Percentiles rank a stretch among this genome's conserved stretches.
phyloP scores from a whole-genome alignment of 1,140 invertebrate species.

The Rhagoletis pomonella region DNA sequence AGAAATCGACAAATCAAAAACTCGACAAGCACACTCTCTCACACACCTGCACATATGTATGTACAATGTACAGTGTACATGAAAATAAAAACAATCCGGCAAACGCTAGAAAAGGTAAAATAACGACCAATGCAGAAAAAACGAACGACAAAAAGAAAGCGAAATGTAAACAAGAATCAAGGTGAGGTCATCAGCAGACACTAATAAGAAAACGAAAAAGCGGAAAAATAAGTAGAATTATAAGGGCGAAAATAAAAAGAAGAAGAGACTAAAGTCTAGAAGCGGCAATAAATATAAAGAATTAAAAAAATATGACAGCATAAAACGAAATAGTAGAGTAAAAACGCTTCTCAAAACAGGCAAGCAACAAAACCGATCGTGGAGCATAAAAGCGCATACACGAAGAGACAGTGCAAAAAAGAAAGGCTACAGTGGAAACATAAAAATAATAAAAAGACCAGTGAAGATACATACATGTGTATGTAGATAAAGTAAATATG shows the following conservation, averaged over 20 bases:
- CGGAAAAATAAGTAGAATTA: not conserved
- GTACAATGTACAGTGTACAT: not conserved
- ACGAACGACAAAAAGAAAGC: constrained; percentile 10
- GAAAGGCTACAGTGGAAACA: not conserved
- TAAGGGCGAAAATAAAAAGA: not conserved
- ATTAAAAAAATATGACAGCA: not conserved
- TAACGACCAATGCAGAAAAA: constrained; percentile 27
- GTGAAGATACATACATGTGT: too few relatives aligned
- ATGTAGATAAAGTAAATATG: too few relatives aligned
- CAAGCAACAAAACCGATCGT: not conserved
- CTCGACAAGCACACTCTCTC: not conserved
- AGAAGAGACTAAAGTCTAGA: not conserved
- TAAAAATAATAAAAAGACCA: too few relatives aligned
- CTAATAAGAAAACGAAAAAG: constrained; percentile 9
- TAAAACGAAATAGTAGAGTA: not conserved
- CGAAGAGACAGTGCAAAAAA: not conserved
- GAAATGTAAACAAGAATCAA: constrained; percentile 48
- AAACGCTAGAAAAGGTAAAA: not conserved
- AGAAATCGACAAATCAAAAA: not conserved
- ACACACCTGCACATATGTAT: not conserved
- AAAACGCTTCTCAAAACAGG: not conserved
- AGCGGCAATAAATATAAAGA: not conserved
- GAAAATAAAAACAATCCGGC: not conserved
- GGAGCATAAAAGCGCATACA: not conserved
- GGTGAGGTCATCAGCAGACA: constrained; percentile 37